A percentile compares a stretch with the other conserved stretches of the same genome.
phyloP scores from a whole-genome alignment of 2,888 invertebrate genomes.

The Tineola bisselliella region DNA sequence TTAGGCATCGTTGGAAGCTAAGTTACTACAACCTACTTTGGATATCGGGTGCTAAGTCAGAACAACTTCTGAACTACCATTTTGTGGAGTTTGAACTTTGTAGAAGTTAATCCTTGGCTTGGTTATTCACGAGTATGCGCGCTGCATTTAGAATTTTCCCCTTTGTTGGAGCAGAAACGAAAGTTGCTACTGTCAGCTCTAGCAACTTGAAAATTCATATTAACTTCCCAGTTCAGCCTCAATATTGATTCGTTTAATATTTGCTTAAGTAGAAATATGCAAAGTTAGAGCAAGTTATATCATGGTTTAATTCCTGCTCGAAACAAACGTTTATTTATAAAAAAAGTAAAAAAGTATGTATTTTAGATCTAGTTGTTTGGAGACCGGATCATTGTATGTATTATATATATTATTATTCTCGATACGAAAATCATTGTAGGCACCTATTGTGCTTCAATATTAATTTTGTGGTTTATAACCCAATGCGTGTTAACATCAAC shows the following conservation, averaged over 20 bases:
- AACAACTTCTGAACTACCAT: constrained; percentile 46
- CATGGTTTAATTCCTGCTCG: too few relatives aligned
- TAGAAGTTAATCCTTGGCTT: background rate
- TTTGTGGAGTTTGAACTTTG: constrained; percentile 36
- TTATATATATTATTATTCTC: too few relatives aligned
- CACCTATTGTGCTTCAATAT: too few relatives aligned
- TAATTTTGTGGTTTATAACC: too few relatives aligned
- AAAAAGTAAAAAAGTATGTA: too few relatives aligned
- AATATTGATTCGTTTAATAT: too few relatives aligned
- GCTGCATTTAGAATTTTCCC: constrained; percentile 10
- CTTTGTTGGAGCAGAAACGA: constrained; percentile 7
- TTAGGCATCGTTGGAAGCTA: constrained; percentile 29
- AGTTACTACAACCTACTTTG: constrained; percentile 47
- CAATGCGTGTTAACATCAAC: background rate
- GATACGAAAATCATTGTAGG: too few relatives aligned
- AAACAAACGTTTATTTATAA: too few relatives aligned
- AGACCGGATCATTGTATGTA: too few relatives aligned
- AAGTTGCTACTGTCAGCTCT: background rate
- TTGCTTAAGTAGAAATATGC: too few relatives aligned
- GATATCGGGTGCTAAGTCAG: constrained; percentile 59
- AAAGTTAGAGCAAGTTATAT: too few relatives aligned
- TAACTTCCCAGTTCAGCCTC: background rate
- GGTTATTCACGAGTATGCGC: constrained; percentile 8
- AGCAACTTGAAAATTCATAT: background rate
- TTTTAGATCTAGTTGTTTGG: too few relatives aligned